These are phyloP conservation scores for Andrena flavipes DNA, from an alignment of 2,888 invertebrate genomes.

Conservation along the genomic window DNA sequence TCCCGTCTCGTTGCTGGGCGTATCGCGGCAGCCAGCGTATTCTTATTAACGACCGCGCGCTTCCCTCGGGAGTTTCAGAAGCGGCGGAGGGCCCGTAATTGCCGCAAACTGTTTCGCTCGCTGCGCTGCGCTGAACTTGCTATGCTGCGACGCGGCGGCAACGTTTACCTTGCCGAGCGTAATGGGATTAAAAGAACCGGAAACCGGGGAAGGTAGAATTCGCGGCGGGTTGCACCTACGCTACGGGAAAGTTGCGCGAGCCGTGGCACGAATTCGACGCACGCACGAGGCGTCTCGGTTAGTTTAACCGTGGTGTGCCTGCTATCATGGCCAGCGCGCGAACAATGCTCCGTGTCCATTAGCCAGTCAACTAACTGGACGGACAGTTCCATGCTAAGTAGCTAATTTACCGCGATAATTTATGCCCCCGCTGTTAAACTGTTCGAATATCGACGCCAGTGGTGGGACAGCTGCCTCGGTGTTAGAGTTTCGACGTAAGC, in stretches of 20 bases:
- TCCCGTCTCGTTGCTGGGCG: slow-evolving; percentile 9
- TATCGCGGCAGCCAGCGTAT: not conserved
- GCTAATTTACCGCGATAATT: slow-evolving; percentile 57
- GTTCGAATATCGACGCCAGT: slow-evolving; percentile 13
- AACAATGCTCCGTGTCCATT: slow-evolving; percentile 44
- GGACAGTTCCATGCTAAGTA: slow-evolving; percentile 50
- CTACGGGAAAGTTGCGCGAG: not conserved
- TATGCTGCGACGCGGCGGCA: not conserved
- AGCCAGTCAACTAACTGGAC: slow-evolving; percentile 37
- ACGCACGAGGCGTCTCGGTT: slow-evolving; percentile 38
- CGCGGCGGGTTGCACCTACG: not conserved
- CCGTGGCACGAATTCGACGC: slow-evolving; percentile 5
- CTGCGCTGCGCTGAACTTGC: not conserved
- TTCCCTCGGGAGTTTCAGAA: not conserved
- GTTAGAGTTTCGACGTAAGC: not conserved
- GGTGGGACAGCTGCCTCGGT: not conserved
- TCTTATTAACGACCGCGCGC: not conserved
- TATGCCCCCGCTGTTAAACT: slow-evolving; percentile 40
- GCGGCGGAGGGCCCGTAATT: not conserved
- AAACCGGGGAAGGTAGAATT: not conserved
- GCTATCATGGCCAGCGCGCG: slow-evolving; percentile 35
- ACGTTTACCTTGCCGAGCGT: not conserved
- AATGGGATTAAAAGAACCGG: not conserved
- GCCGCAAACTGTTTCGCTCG: no score
- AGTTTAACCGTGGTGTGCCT: slow-evolving; percentile 23